phyloP scores from a whole-genome alignment of 1,140 invertebrate genomes.

The Papilio machaon region DNA sequence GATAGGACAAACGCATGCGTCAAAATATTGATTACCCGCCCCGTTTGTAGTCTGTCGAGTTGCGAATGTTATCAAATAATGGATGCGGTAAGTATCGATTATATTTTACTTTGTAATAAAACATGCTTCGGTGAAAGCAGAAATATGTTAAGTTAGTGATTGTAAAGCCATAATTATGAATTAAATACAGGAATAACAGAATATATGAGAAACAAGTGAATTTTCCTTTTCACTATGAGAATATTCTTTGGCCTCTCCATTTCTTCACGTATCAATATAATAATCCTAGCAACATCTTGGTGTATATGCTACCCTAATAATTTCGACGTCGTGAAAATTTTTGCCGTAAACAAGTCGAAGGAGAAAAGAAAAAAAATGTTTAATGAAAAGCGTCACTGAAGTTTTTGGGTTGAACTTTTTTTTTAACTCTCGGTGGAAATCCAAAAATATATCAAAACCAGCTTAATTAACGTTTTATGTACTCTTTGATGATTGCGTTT shows the following conservation, averaged over 20 bases:
- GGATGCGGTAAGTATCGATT: neutral
- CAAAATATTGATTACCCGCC: constrained; percentile 64
- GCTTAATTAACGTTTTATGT: neutral
- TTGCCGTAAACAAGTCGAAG: constrained; percentile 42
- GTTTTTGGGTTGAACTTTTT: neutral
- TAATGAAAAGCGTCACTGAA: constrained; percentile 27
- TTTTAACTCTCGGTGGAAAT: neutral
- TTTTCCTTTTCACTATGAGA: too few species aligned
- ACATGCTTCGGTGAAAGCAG: neutral
- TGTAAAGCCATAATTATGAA: neutral
- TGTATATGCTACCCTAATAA: constrained; percentile 59
- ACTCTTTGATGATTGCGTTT: neutral
- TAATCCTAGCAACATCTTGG: constrained; percentile 30
- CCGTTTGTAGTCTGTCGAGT: neutral
- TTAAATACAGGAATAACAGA: too few species aligned
- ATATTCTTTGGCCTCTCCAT: constrained; percentile 2
- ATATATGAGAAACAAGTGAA: too few species aligned
- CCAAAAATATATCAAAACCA: neutral
- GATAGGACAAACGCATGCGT: constrained; percentile 59
- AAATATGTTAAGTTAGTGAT: neutral
- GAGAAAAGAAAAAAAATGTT: constrained; percentile 48
- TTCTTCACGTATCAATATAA: neutral
- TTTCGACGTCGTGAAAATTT: constrained; percentile 67
- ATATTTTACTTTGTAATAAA: neutral
- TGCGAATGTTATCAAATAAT: neutral